Percentiles rank a stretch among this genome's conserved stretches.
These are phyloP conservation scores for Protonibea diacanthus DNA, from an alignment of 2,797 vertebrate species.

Conservation along the genomic window DNA sequence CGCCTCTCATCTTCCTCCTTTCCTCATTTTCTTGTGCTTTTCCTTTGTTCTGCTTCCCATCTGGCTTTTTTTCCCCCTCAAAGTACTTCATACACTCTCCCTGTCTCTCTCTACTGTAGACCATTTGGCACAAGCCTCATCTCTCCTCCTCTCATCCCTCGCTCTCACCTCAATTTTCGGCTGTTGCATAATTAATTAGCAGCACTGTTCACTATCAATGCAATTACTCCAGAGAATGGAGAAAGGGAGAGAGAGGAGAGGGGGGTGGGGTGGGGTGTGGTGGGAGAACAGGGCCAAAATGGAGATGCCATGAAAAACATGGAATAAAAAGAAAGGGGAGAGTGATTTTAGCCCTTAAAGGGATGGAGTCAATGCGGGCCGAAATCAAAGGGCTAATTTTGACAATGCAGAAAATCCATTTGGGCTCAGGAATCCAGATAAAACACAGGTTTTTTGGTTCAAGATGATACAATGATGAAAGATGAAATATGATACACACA, in stretches of 20 bases:
- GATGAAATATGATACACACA: constrained; percentile 44
- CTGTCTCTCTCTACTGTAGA: constrained; percentile 61
- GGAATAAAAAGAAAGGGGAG: constrained; percentile 58
- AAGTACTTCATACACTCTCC: constrained; percentile 44
- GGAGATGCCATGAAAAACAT: constrained; percentile 70
- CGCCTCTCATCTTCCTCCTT: constrained; percentile 70
- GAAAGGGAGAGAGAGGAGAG: constrained; percentile 46
- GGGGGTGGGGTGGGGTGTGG: constrained; percentile 31
- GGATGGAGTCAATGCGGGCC: constrained; percentile 69
- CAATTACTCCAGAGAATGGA: constrained; percentile 85
- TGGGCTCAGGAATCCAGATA: constrained; percentile 62
- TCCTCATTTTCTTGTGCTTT: constrained; percentile 63
- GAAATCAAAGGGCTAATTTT: constrained; percentile 73
- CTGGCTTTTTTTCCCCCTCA: constrained; percentile 51
- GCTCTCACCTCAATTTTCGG: constrained; percentile 87
- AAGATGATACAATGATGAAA: constrained; percentile 25
- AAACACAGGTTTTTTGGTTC: constrained; percentile 34
- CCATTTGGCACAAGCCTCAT: constrained; percentile 79
- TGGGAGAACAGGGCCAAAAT: constrained; percentile 73
- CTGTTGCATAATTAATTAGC: constrained; percentile 89
- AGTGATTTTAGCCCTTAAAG: constrained; percentile 67
- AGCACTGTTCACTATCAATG: constrained; percentile 85
- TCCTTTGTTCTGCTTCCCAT: constrained; percentile 76
- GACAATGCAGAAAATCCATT: constrained; percentile 72
- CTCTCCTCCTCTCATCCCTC: constrained; percentile 79